phyloP scores from a whole-genome alignment of 2,888 invertebrate genomes.

The Hyalella azteca region DNA sequence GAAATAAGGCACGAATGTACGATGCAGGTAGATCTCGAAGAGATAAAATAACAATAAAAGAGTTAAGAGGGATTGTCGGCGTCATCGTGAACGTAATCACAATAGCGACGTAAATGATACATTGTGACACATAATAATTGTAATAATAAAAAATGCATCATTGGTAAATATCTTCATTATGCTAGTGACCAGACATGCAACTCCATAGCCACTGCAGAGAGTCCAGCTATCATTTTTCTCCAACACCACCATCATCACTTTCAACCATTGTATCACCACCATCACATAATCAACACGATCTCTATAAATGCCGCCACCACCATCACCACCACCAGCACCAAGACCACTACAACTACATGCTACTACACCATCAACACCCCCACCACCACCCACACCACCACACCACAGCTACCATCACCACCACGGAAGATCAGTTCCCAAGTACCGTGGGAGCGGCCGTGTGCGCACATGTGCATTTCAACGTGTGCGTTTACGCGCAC shows the following conservation, averaged over 20 bases:
- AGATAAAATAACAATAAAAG: no score
- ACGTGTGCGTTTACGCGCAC: background rate
- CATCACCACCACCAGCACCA: background rate
- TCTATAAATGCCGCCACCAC: background rate
- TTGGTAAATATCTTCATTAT: no score
- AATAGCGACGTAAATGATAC: no score
- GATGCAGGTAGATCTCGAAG: no score
- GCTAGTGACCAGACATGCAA: no score
- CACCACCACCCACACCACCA: background rate
- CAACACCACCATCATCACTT: background rate
- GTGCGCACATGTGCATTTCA: background rate
- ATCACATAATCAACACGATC: no score
- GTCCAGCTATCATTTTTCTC: background rate
- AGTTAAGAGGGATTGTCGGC: no score
- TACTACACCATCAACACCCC: background rate
- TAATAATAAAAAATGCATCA: no score
- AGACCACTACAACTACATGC: background rate
- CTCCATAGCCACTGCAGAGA: no score
- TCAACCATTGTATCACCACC: background rate
- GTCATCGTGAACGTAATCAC: no score
- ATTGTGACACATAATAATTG: no score
- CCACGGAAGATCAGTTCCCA: slow-evolving; percentile 13
- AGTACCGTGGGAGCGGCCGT: slow-evolving; percentile 30
- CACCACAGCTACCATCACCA: background rate
- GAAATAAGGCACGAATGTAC: no score